Evolutionary conservation across 2,888 invertebrate genomes (phyloP), one percentile per base, ranked within the genome.

Genomic region (Tenthredo notha): DNA sequence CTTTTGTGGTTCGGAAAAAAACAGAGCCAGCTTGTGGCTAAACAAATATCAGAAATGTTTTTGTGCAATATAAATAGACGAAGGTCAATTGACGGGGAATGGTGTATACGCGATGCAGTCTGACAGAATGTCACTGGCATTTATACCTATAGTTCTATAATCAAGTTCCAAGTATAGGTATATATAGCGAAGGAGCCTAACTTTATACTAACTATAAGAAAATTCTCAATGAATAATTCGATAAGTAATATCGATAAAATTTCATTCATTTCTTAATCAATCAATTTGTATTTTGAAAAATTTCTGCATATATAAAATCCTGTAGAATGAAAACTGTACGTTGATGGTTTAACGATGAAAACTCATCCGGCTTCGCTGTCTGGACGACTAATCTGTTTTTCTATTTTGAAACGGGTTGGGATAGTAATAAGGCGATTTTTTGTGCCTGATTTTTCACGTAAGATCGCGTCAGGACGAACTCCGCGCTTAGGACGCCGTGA

Each of bases 51-150:
- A 67, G 83, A 47, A 83, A 70, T 83, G 83, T 83, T 83, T 83
- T 83, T 83, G 83, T 83, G 83, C 83, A 83, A 83, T 83, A 83
- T 83, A 83, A 83, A 83, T 83, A 83, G 83, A 83, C 83, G 83
- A 83, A 83, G 83, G 83, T 67, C 83, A 83, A 83, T 83, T 83
- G 83, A 83, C 67, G 47, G 83, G 83, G 83, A 83, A 61, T 67
- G 47, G 83, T 67, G n/a, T 54, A 54, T 54, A 74, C 40, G 54
- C 77, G 47, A 21, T 33, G 50, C 77, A 29, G 77, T 54, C 29
- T 18, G 50, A 77, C 77, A 77, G 77, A 77, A 77, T 77, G 77
- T 77, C 77, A 77, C 47, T 50, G 77, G 77, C 77, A 77, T 77
- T 77, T 77, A 50, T 77, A 47, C 25, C 29, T 21, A 77, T 54